Conservation (phyloP, 2,888 invertebrate species). For the Muschampia plurimacula region DNA sequence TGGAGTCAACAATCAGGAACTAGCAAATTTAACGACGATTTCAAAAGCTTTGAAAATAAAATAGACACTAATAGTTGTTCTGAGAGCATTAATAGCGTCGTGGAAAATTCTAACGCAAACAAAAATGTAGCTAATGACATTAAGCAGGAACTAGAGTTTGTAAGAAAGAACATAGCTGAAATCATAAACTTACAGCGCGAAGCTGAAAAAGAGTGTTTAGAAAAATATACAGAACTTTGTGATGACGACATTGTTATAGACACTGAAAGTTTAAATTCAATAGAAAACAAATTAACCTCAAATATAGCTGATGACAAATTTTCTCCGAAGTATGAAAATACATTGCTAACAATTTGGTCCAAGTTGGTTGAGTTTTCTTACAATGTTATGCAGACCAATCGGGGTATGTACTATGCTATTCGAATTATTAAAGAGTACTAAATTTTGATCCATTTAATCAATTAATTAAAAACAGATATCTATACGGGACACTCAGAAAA, state of each 20-base stretch:
- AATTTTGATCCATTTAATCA: neutral
- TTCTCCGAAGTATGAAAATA: constrained; percentile 51
- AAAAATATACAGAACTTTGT: constrained; percentile 56
- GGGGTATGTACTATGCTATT: constrained; percentile 54
- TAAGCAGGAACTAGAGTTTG: constrained; percentile 52
- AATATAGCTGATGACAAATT: constrained; percentile 42
- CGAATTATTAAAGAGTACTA: neutral
- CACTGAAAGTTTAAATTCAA: constrained; percentile 42
- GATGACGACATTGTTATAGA: constrained; percentile 54
- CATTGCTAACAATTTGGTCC: constrained; percentile 64
- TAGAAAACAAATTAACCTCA: constrained; percentile 36
- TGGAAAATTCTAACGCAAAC: constrained; percentile 52
- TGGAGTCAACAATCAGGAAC: constrained; percentile 52
- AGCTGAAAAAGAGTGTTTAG: constrained; percentile 62
- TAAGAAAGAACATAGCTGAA: constrained; percentile 56
- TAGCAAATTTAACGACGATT: constrained; percentile 54
- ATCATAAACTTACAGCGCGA: constrained; percentile 64
- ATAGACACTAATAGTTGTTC: constrained; percentile 53
- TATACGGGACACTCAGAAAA: too few species aligned
- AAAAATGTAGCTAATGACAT: constrained; percentile 54
- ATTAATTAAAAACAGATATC: too few species aligned
- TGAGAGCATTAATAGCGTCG: constrained; percentile 53
- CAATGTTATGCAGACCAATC: constrained; percentile 68
- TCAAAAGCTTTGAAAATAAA: constrained; percentile 51
- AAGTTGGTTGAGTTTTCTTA: constrained; percentile 75